A percentile compares a stretch with the other conserved stretches of the same genome.
These are phyloP conservation scores for Leptopterna dolabrata DNA, from an alignment of 2,888 invertebrate species.

Conservation along the genomic window DNA sequence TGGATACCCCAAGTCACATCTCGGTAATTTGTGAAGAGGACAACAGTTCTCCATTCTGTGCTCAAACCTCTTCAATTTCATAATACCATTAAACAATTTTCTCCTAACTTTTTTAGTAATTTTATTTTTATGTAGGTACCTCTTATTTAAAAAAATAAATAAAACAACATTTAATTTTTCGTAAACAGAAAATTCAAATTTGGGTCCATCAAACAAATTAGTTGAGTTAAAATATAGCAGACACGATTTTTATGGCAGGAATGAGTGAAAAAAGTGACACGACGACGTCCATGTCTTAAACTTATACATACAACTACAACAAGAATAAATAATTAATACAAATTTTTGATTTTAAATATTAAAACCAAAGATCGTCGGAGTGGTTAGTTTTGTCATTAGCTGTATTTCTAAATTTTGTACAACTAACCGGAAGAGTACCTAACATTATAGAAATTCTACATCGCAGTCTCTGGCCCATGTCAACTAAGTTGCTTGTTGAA, in stretches of 20 bases:
- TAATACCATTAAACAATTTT: no score
- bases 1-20: no score
- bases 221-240: slow-evolving; percentile 10
- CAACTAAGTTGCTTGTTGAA: no score
- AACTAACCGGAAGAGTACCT: neutral
- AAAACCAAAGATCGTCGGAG: neutral
- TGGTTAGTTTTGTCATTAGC: neutral
- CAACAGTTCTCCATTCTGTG: no score
- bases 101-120: no score
- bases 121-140: no score
- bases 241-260: slow-evolving; percentile 38
- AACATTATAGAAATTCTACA: neutral
- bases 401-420: neutral
- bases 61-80: no score
- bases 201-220: neutral
- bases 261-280: slow-evolving; percentile 21
- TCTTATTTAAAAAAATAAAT: no score
- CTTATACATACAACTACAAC: slow-evolving; percentile 30
- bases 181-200: no score
- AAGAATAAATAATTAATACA: slow-evolving; percentile 35
- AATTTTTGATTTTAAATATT: slow-evolving; percentile 27
- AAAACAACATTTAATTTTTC: no score
- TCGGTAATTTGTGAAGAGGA: no score
- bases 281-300: neutral
- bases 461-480: neutral